Evolutionary conservation across 2,113 vertebrate genomes (phyloP).

Genomic region (Heptranchias perlo): DNA sequence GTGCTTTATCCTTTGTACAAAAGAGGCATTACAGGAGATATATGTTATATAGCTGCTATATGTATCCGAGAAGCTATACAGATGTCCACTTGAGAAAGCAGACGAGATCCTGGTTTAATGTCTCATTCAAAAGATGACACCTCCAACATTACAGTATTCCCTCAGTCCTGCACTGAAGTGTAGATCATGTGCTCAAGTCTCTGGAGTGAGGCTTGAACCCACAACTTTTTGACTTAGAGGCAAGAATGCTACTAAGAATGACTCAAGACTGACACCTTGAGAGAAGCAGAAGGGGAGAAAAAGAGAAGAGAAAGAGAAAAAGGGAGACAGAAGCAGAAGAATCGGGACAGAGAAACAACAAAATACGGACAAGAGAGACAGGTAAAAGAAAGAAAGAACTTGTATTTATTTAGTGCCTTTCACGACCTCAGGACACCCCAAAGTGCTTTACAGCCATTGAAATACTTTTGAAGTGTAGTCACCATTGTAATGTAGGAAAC

Average conservation of each 20-base stretch:
- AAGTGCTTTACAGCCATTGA: background rate
- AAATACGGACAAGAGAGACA: background rate
- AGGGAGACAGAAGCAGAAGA: background rate
- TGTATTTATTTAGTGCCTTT: background rate
- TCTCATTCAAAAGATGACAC: background rate
- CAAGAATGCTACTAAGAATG: background rate
- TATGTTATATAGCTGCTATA: background rate
- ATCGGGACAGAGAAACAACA: background rate
- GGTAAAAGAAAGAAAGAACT: background rate
- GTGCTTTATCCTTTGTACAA: background rate
- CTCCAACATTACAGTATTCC: background rate
- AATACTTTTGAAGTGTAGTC: background rate
- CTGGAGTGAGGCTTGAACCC: background rate
- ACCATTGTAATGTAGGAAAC: background rate
- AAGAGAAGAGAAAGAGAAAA: background rate
- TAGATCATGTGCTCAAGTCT: background rate
- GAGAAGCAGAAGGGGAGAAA: background rate
- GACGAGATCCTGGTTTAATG: background rate
- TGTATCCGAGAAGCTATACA: background rate
- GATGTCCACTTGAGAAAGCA: background rate
- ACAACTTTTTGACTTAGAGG: background rate
- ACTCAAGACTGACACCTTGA: background rate
- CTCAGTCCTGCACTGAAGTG: background rate
- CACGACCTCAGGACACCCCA: background rate
- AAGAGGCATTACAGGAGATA: background rate